Evolutionary conservation across 2,888 invertebrate genomes (phyloP).

Genomic region (Spicauda simplicius): DNA sequence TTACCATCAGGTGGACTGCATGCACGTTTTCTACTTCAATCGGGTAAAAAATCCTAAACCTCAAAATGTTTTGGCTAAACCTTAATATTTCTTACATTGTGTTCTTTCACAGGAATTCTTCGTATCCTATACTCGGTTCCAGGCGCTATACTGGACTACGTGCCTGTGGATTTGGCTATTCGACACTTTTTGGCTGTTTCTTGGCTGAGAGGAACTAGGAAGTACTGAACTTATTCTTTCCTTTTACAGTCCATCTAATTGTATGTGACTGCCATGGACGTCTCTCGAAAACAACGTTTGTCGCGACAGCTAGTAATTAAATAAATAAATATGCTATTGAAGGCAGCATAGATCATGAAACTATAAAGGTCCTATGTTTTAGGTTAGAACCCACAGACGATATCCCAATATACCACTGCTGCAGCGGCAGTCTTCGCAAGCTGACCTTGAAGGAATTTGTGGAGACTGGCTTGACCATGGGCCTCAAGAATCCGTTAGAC

Average conservation of each 20-base stretch:
- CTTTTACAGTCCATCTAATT: too few species aligned
- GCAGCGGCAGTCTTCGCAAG: slow-evolving; percentile 88
- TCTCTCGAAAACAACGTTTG: too few species aligned
- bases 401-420: slow-evolving; percentile 91
- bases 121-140: slow-evolving; percentile 7
- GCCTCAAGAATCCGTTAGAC: slow-evolving; percentile 84
- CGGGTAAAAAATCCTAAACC: too few species aligned
- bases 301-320: too few species aligned
- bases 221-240: not conserved
- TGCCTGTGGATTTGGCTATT: slow-evolving; percentile 19
- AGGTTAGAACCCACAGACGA: slow-evolving; percentile 62
- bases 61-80: too few species aligned
- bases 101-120: slow-evolving; percentile 3
- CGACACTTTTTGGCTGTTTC: slow-evolving; percentile 16
- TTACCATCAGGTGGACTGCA: too few species aligned
- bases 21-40: too few species aligned
- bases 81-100: not conserved
- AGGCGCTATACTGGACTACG: not conserved
- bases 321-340: too few species aligned
- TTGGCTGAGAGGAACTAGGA: slow-evolving; percentile 21
- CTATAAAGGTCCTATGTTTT: too few species aligned
- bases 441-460: slow-evolving; percentile 87
- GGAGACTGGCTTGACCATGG: slow-evolving; percentile 77
- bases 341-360: too few species aligned
- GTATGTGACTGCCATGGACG: too few species aligned